These are phyloP conservation scores for Psittacara wagleri DNA, from an alignment of 2,113 vertebrate genomes.

Conservation along the genomic window DNA sequence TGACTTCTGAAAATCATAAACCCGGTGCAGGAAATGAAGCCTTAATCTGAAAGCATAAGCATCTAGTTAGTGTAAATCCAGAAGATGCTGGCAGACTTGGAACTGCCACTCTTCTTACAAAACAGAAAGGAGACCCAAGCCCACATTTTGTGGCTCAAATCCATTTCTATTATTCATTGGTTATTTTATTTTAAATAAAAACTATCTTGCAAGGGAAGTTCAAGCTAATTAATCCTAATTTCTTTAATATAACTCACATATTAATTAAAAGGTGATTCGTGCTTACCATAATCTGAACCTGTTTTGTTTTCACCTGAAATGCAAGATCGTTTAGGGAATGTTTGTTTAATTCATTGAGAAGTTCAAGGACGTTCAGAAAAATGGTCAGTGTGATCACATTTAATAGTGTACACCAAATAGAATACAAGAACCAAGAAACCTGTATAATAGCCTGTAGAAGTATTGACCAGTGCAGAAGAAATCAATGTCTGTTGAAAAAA, in stretches of 20 bases:
- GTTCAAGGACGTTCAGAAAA: neutral
- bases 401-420: neutral
- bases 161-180: neutral
- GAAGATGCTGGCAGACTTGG: neutral
- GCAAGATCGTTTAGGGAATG: neutral
- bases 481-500: constrained; percentile 17
- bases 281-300: neutral
- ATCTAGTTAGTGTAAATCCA: neutral
- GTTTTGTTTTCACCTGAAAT: neutral
- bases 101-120: neutral
- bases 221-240: neutral
- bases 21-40: neutral
- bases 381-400: neutral
- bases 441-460: neutral
- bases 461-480: neutral
- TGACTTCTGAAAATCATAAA: neutral
- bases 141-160: neutral
- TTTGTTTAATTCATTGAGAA: neutral
- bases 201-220: neutral
- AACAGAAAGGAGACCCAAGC: neutral
- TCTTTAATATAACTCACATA: neutral
- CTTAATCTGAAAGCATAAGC: neutral
- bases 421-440: neutral
- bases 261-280: neutral
- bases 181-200: neutral